Percentiles rank a stretch among this genome's conserved stretches.
Evolutionary conservation across 2,113 vertebrate genomes (phyloP).

Genomic region (Myotis brandtii): DNA sequence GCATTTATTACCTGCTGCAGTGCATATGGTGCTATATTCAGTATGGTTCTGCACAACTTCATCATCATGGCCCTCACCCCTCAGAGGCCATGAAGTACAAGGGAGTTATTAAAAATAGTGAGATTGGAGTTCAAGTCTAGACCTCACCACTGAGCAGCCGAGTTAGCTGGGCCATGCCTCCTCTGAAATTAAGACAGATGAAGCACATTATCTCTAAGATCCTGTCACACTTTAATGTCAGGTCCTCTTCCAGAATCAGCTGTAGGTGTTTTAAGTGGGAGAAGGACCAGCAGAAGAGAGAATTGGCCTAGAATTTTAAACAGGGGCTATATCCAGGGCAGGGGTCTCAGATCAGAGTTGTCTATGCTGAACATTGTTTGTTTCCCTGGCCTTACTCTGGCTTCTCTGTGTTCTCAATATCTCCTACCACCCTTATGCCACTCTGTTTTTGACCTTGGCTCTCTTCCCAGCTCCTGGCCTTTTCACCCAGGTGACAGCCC

Average conservation of each 20-base stretch:
- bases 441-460: neutral
- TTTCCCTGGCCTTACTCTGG: neutral
- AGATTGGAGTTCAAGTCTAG: conserved; percentile 18
- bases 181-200: neutral
- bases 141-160: neutral
- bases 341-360: neutral
- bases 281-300: neutral
- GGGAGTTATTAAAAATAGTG: neutral
- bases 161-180: neutral
- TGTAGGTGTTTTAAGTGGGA: neutral
- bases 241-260: neutral
- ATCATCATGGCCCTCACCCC: neutral
- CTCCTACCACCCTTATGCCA: neutral
- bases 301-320: neutral
- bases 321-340: neutral
- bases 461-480: neutral
- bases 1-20: conserved; percentile 61
- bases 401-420: neutral
- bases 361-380: neutral
- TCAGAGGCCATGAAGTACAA: neutral
- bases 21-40: neutral
- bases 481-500: neutral
- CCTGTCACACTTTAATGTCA: neutral
- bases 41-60: neutral
- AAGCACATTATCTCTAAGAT: neutral